Conservation (phyloP, 2,797 vertebrate genomes). For the Fistularia tabacaria region DNA sequence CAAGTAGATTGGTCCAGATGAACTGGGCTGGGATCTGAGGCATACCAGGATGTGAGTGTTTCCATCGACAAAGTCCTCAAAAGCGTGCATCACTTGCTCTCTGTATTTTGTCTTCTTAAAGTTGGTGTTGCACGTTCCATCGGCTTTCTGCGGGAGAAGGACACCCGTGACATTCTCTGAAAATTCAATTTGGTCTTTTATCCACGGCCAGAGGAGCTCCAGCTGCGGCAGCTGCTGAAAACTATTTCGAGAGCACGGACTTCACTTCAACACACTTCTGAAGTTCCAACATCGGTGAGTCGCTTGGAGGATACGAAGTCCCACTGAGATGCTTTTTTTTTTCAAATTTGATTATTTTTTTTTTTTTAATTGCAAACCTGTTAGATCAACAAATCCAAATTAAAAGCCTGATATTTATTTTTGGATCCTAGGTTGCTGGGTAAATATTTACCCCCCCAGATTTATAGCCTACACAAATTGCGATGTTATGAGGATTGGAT, state of each 20-base stretch:
- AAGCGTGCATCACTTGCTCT: slow-evolving; percentile 76
- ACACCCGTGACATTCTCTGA: background rate
- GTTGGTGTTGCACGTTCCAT: slow-evolving; percentile 80
- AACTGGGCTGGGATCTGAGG: background rate
- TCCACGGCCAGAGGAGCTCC: background rate
- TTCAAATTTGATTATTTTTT: no score
- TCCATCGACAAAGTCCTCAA: slow-evolving; percentile 76
- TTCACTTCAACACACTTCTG: background rate
- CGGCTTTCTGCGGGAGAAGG: slow-evolving; percentile 66
- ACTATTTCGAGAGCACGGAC: background rate
- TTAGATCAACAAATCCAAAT: no score
- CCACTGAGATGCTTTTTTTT: no score
- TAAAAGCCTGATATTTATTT: no score
- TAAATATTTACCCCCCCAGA: no score
- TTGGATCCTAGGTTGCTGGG: no score
- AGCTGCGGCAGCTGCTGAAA: background rate
- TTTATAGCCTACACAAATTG: no score
- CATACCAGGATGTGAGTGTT: slow-evolving; percentile 73
- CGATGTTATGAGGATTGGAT: no score
- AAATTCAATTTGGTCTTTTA: background rate
- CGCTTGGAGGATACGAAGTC: no score
- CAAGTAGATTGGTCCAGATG: no score
- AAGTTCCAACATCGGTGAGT: no score
- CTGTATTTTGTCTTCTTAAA: slow-evolving; percentile 79
- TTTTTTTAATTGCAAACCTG: no score